Evolutionary conservation across 30 jellyfish, hydroid and myxozoan species (phyloP).

Genomic region (Cassiopea andromeda): DNA sequence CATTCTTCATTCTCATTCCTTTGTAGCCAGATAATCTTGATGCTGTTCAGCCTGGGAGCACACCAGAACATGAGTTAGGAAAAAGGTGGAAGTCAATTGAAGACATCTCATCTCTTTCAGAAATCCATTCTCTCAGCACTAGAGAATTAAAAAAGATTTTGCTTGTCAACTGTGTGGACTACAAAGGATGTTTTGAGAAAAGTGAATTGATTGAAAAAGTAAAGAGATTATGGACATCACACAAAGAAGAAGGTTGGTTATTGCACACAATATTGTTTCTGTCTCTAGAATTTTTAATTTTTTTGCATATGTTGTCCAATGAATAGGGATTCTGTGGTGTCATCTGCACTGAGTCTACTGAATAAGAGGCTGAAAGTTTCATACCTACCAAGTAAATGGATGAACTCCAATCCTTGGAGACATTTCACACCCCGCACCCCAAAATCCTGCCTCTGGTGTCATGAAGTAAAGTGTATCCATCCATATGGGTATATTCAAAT

Average conservation of each 20-base stretch:
- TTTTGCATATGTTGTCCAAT: too few species aligned
- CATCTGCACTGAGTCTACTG: too few species aligned
- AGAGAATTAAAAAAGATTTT: constrained; percentile 86
- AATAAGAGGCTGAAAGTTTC: too few species aligned
- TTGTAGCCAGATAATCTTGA: constrained; percentile 65
- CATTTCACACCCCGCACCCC: too few species aligned
- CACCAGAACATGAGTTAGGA: background rate
- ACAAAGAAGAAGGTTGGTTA: constrained; percentile 1
- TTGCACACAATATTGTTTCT: background rate
- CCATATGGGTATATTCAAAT: too few species aligned
- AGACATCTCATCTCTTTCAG: constrained; percentile 74
- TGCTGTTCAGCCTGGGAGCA: background rate
- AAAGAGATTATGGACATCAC: constrained; percentile 75
- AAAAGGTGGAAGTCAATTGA: constrained; percentile 83
- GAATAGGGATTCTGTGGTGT: too few species aligned
- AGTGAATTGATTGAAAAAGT: constrained; percentile 89
- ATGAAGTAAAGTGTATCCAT: too few species aligned
- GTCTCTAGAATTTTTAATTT: too few species aligned
- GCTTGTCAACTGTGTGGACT: constrained; percentile 84
- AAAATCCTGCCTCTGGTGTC: too few species aligned
- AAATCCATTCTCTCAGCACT: constrained; percentile 60
- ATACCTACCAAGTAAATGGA: too few species aligned
- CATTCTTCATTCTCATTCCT: background rate
- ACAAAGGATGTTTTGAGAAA: constrained; percentile 94
- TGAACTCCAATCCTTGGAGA: too few species aligned